Conservation (phyloP, 64 coral and sea anemone species). For the Porites lutea region DNA sequence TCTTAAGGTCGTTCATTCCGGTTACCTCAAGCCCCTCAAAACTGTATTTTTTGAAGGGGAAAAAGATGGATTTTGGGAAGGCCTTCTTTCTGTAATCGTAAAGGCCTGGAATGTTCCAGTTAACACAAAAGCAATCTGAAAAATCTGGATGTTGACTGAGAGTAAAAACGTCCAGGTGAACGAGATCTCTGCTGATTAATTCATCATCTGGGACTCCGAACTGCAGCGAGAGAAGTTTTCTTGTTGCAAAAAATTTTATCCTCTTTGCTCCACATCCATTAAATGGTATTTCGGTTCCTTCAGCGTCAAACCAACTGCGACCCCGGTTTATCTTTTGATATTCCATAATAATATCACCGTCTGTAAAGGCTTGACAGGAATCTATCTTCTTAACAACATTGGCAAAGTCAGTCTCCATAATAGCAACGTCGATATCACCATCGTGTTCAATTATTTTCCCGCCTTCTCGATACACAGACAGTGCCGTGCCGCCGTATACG, state of each 20-base stretch:
- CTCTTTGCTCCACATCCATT: slow-evolving; percentile 12
- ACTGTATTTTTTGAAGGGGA: neutral
- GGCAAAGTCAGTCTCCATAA: slow-evolving; percentile 34
- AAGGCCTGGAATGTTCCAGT: slow-evolving; percentile 18
- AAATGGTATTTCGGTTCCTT: slow-evolving; percentile 14
- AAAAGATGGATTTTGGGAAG: slow-evolving; percentile 44
- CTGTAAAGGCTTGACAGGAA: neutral
- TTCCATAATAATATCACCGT: neutral
- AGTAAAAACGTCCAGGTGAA: slow-evolving; percentile 22
- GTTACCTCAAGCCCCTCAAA: slow-evolving; percentile 22
- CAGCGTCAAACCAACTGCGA: slow-evolving; percentile 9
- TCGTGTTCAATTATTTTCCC: slow-evolving; percentile 49
- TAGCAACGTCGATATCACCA: slow-evolving; percentile 13
- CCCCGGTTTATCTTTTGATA: neutral
- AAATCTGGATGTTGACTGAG: slow-evolving; percentile 29
- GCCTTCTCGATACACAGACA: slow-evolving; percentile 43
- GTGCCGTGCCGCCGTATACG: slow-evolving; percentile 26
- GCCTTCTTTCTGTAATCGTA: slow-evolving; percentile 42
- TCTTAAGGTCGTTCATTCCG: slow-evolving; percentile 33
- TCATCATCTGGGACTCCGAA: slow-evolving; percentile 11
- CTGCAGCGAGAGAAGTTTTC: neutral
- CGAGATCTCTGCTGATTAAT: neutral
- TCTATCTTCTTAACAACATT: slow-evolving; percentile 24
- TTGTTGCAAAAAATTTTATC: slow-evolving; percentile 4
- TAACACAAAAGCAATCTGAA: slow-evolving; percentile 17